Evolutionary conservation across 2,113 vertebrate genomes (phyloP), one percentile per base, ranked within the genome.

Genomic region (Spizaetus ornatus): DNA sequence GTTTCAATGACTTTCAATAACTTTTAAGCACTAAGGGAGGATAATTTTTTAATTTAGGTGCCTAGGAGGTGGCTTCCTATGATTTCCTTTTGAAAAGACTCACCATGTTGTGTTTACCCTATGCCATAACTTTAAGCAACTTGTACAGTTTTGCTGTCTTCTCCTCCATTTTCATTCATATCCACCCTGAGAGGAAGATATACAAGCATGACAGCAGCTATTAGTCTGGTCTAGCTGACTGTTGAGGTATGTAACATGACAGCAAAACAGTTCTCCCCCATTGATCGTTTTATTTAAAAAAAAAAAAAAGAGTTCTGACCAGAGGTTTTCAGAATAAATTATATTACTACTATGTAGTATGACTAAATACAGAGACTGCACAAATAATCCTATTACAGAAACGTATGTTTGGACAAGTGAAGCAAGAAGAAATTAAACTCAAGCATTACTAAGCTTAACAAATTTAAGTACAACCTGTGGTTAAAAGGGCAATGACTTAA

Each of bases 341-440:
- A 0, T 18, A 53, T 69, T 58, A 42, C 34, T 62, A 7, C 9
- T 7, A 62, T 0, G 1, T 23, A 31, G 2, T 32, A 11, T 70
- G 53, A 86, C 36, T 38, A 78, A 85, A 69, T n/a, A 86, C 23
- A 86, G 43, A 90, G 16, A 79, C 48, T 42, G 31, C 58, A 77
- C 40, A 65, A 87, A n/a, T 72, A 73, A 89, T 36, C 50, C 38
- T 66, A 42, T 78, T 50, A 59, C 45, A 94, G 52, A 88, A 91
- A 70, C 4, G 4, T 36, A 43, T 1, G 7, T 38, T 32, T 66
- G 59, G 55, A 66, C 31, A 81, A 55, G 8, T 8, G 8, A 95
- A 86, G 13, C 59, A 78, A 12, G 62, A 65, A 45, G 47, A 69
- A 12, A 62, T 19, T 47, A 34, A 94, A 89, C 21, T 59, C n/a